phyloP scores from a whole-genome alignment of 2,797 vertebrate species.

The Falco biarmicus region DNA sequence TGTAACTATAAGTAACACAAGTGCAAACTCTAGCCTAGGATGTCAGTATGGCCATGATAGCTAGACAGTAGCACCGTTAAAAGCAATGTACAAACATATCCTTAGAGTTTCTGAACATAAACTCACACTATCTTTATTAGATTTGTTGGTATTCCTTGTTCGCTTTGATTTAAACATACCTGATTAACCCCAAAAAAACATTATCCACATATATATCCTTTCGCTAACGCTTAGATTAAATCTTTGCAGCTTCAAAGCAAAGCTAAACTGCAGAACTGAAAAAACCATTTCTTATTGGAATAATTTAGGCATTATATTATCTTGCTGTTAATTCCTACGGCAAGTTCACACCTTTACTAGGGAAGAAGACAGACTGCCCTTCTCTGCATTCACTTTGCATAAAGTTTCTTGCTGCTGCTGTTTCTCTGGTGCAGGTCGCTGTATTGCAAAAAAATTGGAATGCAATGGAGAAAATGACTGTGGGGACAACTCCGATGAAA shows the following conservation, averaged over 20 bases:
- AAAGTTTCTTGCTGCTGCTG: neutral
- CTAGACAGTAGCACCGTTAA: neutral
- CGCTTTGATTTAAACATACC: neutral
- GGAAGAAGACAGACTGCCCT: neutral
- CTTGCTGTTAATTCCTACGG: neutral
- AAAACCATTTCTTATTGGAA: neutral
- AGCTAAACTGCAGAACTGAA: neutral
- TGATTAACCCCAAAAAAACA: neutral
- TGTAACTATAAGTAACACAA: neutral
- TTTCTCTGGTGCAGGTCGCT: slow-evolving; percentile 82
- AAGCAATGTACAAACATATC: neutral
- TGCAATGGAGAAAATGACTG: slow-evolving; percentile 95
- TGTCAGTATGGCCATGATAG: neutral
- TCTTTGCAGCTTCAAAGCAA: neutral
- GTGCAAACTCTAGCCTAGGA: neutral
- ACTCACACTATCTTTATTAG: neutral
- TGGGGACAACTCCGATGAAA: slow-evolving; percentile 92
- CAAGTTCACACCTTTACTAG: neutral
- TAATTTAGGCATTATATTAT: neutral
- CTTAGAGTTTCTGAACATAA: neutral
- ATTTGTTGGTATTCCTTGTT: neutral
- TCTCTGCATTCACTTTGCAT: neutral
- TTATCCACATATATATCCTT: neutral
- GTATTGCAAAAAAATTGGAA: slow-evolving; percentile 81
- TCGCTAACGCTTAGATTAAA: neutral